These are phyloP conservation scores for Megastigmus dorsalis DNA, from an alignment of 2,888 invertebrate species.

Conservation along the genomic window DNA sequence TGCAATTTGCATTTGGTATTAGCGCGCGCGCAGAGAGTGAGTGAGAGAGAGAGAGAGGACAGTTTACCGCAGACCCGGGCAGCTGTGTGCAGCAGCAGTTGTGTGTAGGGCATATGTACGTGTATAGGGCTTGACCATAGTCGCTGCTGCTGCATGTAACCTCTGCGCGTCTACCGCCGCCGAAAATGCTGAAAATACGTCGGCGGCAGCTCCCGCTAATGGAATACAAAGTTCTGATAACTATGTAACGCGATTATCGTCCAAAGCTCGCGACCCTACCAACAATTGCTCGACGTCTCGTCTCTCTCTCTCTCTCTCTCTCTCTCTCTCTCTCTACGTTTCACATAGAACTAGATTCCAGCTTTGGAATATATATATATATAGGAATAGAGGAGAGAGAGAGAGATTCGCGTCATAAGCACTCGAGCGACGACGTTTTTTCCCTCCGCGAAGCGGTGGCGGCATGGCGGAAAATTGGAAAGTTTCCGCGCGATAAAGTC, in stretches of 20 bases:
- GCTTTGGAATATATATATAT: not conserved
- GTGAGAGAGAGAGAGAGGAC: too few species aligned
- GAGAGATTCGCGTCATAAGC: not conserved
- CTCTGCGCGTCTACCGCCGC: not conserved
- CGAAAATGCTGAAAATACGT: not conserved
- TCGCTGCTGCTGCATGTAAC: too few species aligned
- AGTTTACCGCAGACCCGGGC: not conserved
- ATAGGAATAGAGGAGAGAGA: not conserved
- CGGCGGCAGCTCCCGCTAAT: not conserved
- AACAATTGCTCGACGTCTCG: too few species aligned
- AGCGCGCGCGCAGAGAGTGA: too few species aligned
- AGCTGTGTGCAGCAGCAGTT: too few species aligned
- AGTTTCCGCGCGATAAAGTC: conserved; percentile 72
- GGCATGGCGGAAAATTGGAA: conserved; percentile 65
- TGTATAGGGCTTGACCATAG: too few species aligned
- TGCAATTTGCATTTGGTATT: conserved; percentile 14
- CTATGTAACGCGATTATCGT: not conserved
- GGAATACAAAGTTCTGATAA: conserved; percentile 10
- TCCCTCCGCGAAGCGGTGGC: too few species aligned
- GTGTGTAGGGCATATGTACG: too few species aligned
- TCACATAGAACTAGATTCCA: not conserved
- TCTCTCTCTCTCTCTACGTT: not conserved
- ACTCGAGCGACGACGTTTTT: conserved; percentile 57
- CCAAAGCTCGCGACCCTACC: not conserved
- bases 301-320: not conserved